Percentiles rank a stretch among this genome's conserved stretches.
Conservation (phyloP, 64 coral and sea anemone genomes). For the Montipora capricornis region DNA sequence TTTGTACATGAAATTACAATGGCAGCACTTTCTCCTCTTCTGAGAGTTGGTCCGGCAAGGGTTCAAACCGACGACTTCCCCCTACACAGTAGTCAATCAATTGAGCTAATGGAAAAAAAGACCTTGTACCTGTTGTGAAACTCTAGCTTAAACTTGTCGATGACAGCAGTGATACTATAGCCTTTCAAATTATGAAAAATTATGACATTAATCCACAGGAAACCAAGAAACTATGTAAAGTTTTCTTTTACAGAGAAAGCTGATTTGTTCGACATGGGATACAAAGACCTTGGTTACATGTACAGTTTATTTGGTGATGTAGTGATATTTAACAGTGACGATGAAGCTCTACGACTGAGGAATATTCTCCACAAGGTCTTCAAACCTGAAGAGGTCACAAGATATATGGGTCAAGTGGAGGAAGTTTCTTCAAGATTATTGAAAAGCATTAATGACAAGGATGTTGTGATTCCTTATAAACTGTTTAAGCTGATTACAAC, state of each 20-base stretch:
- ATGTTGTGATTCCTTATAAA: conserved; percentile 70
- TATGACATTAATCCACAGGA: background rate
- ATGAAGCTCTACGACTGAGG: conserved; percentile 84
- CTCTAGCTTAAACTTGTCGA: no score
- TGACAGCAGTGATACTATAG: background rate
- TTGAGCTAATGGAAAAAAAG: no score
- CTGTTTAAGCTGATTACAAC: conserved; percentile 86
- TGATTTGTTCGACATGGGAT: conserved; percentile 89
- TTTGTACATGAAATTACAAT: no score
- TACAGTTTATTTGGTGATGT: conserved; percentile 95
- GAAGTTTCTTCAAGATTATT: conserved; percentile 72
- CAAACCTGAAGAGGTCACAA: conserved; percentile 82
- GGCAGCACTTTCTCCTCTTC: no score
- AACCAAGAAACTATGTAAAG: background rate
- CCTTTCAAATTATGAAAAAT: no score
- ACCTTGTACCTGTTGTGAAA: no score
- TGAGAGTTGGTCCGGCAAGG: no score
- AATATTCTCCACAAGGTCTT: conserved; percentile 80
- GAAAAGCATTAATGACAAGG: conserved; percentile 52
- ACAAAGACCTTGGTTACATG: conserved; percentile 99
- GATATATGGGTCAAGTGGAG: conserved; percentile 79
- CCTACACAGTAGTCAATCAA: no score
- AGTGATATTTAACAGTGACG: conserved; percentile 86
- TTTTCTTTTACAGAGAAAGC: conserved; percentile 73
- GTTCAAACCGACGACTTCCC: no score